Evolutionary conservation across 2,888 invertebrate species (phyloP).

Genomic region (Autographa pulchrina): DNA sequence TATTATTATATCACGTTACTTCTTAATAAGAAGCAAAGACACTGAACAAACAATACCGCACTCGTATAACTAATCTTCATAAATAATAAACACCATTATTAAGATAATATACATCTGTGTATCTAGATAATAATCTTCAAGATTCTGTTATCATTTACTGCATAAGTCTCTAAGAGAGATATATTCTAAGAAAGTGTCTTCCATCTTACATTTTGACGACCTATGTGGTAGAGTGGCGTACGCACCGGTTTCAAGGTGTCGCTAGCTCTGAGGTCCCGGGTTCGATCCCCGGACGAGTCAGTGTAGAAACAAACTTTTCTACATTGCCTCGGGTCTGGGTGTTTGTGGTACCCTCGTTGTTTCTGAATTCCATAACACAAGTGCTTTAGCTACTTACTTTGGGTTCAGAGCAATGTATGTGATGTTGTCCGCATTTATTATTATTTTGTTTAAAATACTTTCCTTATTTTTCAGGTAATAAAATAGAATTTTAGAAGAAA

Average conservation of each 20-base stretch:
- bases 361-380: too few species aligned
- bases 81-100: slow-evolving; percentile 5
- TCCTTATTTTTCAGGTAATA: slow-evolving; percentile 63
- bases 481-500: slow-evolving; percentile 44
- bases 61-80: not conserved
- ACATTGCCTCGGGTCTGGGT: too few species aligned
- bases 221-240: too few species aligned
- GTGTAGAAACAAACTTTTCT: too few species aligned
- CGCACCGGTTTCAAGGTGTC: too few species aligned
- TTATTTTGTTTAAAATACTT: slow-evolving; percentile 17
- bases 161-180: not conserved
- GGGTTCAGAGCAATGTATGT: too few species aligned
- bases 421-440: too few species aligned
- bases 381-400: too few species aligned
- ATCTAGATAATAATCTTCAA: slow-evolving; percentile 36
- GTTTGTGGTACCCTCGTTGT: too few species aligned
- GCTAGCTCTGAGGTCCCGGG: too few species aligned
- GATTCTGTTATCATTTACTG: slow-evolving; percentile 39
- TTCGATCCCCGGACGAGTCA: too few species aligned
- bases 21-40: not conserved
- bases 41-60: not conserved
- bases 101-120: slow-evolving; percentile 16
- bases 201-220: slow-evolving; percentile 13
- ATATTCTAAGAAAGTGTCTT: slow-evolving; percentile 1
- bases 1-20: too few species aligned